Evolutionary conservation across 2,113 vertebrate species (phyloP).

Genomic region (Lanius ludovicianus): DNA sequence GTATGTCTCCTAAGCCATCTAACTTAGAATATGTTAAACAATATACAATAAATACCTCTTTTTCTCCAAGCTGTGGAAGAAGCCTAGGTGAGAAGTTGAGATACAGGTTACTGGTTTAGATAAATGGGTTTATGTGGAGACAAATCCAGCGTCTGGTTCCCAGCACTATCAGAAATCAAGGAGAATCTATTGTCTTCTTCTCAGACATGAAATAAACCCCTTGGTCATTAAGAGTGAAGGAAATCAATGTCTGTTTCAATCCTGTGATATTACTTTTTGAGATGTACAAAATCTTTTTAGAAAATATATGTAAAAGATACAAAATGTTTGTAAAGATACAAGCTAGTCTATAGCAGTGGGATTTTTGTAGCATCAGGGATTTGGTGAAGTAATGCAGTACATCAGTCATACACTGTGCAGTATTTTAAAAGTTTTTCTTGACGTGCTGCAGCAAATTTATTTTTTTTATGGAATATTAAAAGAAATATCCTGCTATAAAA

Average conservation of each 20-base stretch:
- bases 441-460: not conserved
- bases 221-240: not conserved
- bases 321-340: not conserved
- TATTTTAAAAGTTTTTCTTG: not conserved
- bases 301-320: not conserved
- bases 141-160: not conserved
- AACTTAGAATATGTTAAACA: not conserved
- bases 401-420: not conserved
- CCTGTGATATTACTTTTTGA: not conserved
- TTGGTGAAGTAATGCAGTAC: not conserved
- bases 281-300: not conserved
- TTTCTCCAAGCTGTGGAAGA: not conserved
- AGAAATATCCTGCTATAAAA: not conserved
- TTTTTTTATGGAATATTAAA: not conserved
- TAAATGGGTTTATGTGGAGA: not conserved
- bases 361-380: not conserved
- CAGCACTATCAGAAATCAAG: not conserved
- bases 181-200: not conserved
- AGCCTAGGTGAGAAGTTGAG: not conserved
- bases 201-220: not conserved
- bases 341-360: not conserved
- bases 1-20: not conserved
- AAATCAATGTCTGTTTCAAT: not conserved
- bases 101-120: not conserved
- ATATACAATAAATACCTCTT: not conserved